Conservation (phyloP, 1,140 invertebrate species). For the Stegodyphus mimosarum region DNA sequence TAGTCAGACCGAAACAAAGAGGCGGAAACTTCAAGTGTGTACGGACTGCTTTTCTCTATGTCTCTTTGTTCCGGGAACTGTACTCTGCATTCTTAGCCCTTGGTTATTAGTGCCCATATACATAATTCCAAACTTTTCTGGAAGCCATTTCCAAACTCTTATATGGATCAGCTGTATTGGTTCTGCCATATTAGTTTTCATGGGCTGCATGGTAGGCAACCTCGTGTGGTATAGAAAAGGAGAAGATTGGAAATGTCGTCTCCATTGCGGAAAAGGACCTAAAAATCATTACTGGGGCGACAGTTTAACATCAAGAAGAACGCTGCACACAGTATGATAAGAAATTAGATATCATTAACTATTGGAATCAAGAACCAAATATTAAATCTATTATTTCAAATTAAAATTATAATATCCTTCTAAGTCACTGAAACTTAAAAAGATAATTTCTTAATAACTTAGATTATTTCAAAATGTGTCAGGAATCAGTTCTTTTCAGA, state of each 20-base stretch:
- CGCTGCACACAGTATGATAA: constrained; percentile 29
- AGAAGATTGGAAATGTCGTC: constrained; percentile 51
- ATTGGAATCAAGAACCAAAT: too few relatives aligned
- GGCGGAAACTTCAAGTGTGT: constrained; percentile 23
- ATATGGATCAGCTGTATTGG: constrained; percentile 41
- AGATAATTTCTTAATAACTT: too few relatives aligned
- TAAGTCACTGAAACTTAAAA: too few relatives aligned
- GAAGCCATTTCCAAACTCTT: constrained; percentile 31
- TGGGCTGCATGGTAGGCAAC: constrained; percentile 57
- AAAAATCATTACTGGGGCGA: constrained; percentile 60
- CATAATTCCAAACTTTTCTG: constrained; percentile 46
- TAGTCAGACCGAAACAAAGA: constrained; percentile 16
- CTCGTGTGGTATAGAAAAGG: constrained; percentile 59
- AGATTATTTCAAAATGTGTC: too few relatives aligned
- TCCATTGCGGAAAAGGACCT: constrained; percentile 59
- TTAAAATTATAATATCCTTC: too few relatives aligned
- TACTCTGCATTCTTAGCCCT: constrained; percentile 32
- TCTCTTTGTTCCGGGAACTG: constrained; percentile 41
- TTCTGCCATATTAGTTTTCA: constrained; percentile 39
- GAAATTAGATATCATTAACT: background rate
- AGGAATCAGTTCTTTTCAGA: too few relatives aligned
- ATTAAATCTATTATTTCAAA: too few relatives aligned
- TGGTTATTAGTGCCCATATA: constrained; percentile 56
- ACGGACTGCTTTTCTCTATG: constrained; percentile 41
- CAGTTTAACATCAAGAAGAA: constrained; percentile 26